Percentiles rank a stretch among this genome's conserved stretches.
These are phyloP conservation scores for Amitus sp. DNA, from an alignment of 2,888 invertebrate species.

Conservation along the genomic window DNA sequence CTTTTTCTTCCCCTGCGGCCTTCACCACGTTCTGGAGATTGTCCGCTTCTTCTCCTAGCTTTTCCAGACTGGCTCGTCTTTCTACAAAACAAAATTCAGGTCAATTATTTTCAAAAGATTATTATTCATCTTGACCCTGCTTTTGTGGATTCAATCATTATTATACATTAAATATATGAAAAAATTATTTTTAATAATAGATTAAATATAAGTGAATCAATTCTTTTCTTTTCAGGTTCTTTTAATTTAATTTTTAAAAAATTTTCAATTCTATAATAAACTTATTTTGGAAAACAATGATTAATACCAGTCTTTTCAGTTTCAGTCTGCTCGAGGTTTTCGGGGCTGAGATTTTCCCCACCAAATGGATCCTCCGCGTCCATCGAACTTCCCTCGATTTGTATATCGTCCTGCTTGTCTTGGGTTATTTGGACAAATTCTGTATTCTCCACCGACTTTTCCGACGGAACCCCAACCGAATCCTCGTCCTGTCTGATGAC, in stretches of 20 bases:
- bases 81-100: slow-evolving; percentile 46
- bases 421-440: slow-evolving; percentile 61
- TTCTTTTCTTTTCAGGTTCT: slow-evolving; percentile 16
- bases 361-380: slow-evolving; percentile 63
- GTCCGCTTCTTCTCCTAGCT: slow-evolving; percentile 68
- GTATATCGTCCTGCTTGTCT: slow-evolving; percentile 55
- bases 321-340: slow-evolving; percentile 51
- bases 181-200: no score
- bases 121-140: no score
- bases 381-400: slow-evolving; percentile 55
- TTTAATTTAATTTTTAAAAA: slow-evolving; percentile 4
- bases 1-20: slow-evolving; percentile 47
- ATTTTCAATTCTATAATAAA: no score
- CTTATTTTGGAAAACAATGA: no score
- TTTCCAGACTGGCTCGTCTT: slow-evolving; percentile 68
- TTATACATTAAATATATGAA: no score
- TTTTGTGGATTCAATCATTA: no score
- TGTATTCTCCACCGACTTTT: slow-evolving; percentile 52
- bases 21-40: slow-evolving; percentile 53
- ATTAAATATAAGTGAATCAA: slow-evolving; percentile 17
- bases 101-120: no score
- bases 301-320: no score
- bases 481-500: no score
- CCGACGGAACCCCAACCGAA: slow-evolving; percentile 12
- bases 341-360: slow-evolving; percentile 52